Evolutionary conservation across 2,113 vertebrate species (phyloP), one percentile per base, ranked within the genome.

Genomic region (Ascaphus truei): DNA sequence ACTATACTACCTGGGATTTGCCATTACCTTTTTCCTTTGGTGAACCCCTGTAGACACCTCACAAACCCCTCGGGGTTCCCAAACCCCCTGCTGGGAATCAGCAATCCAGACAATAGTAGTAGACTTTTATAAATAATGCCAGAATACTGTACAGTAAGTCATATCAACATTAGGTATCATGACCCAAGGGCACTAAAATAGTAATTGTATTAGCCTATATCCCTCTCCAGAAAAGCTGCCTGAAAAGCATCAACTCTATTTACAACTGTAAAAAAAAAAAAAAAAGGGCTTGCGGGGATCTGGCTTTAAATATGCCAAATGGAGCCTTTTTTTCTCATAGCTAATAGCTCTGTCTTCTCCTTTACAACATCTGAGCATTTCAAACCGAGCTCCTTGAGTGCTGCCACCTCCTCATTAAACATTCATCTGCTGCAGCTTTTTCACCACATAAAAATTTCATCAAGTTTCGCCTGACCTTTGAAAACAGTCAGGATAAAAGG

Each of bases 361-460:
- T 77, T 77, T 68, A 74, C 73, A 82, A 79, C 41, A 78, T 72
- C 43, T 73, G 77, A 78, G 79, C 68, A 65, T 80, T 87, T 82
- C 60, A 81, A 83, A 74, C 68, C 30, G 73, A 72, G 75, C 76
- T 75, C 34, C 56, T 60, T 66, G 78, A 74, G 50, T 82, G 76
- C 76, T 77, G 72, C 78, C 81, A 76, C 77, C 74, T 84, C 66
- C 82, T 77, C 73, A 85, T 91, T 77, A 91, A 91, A 89, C 18
- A 90, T 92, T 91, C 84, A 92, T 89, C 83, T 80, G 75, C 76
- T 76, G 75, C 80, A 85, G 80, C 85, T 92, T 90, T 90, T 85
- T 86, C 85, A 84, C 68, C 74, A 80, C 84, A 92, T 92, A 84
- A 90, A 89, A 84, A 81, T 89, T 89, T 90, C 82, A 92, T 88